Evolutionary conservation across 2,888 invertebrate species (phyloP), one percentile per base, ranked within the genome.

Genomic region (Cataglyphis rosenhaueri): DNA sequence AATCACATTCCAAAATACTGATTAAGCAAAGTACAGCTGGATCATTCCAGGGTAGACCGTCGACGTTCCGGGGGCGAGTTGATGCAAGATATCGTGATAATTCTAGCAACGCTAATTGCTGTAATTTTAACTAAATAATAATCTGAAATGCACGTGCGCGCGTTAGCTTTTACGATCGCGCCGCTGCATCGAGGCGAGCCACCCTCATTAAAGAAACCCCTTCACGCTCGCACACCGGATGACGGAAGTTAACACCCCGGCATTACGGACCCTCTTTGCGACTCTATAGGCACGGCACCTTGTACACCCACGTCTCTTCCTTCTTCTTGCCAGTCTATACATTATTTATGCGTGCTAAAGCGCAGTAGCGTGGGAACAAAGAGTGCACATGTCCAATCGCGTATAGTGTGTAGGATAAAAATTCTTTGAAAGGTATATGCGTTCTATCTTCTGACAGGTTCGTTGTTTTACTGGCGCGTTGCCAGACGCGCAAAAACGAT

Each of bases 291-390:
- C 74, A 66, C 82, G 73, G 75, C 74, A 66, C 82, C 75, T 82
- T 84, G 81, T 35, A 70, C 75, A 74, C 68, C 84, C 62, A 81
- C 66, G 73, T 52, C 48, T 52, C 48, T 21, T 57, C 15, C 59
- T 70, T 3, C 18, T 57, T 44, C 38, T 78, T 12, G 41, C 52
- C 64, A 32, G 68, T 55, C 41, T 73, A 32, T 61, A 61, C 68
- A 52, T 74, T 57, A 73, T 74, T 61, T 61, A 61, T 82, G 81
- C 81, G 62, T 75, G 81, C 61, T 74, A 81, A 81, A 74, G 81
- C 74, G 81, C 81, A 81, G 75, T 62, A 75, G 75, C 84, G 82
- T 82, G 84, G 68, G 82, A 84, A 84, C 82, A 84, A 84, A 84
- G 84, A 84, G 52, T 61, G 83, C 62, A 59, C 62, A 38, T 59